A percentile compares a stretch with the other conserved stretches of the same genome.
Evolutionary conservation across 2,113 vertebrate genomes (phyloP).

Genomic region (Pipra filicauda): DNA sequence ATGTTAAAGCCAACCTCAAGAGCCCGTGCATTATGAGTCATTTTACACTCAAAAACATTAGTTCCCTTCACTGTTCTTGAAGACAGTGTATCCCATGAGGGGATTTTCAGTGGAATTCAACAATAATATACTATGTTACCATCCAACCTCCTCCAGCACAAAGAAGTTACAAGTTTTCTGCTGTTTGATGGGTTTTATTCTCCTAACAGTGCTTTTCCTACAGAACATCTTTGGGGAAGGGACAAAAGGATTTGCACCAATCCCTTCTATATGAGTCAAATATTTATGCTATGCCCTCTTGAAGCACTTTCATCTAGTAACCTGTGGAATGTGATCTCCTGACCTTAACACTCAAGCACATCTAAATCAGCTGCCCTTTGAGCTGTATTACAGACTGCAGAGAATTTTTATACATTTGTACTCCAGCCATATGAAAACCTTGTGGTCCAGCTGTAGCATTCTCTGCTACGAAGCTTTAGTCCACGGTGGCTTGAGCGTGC

Average conservation of each 20-base stretch:
- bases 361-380: constrained; percentile 58
- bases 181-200: fast-evolving
- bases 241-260: constrained; percentile 39
- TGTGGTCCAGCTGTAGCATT: neutral
- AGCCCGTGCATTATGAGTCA: constrained; percentile 47
- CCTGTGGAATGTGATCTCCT: constrained; percentile 61
- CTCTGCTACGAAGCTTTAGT: neutral
- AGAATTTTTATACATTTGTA: constrained; percentile 16
- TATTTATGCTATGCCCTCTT: constrained; percentile 53
- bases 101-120: neutral
- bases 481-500: neutral
- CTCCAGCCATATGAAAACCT: neutral
- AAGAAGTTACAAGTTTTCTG: neutral
- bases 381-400: neutral
- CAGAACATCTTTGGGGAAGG: neutral
- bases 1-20: constrained; percentile 33
- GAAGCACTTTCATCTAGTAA: constrained; percentile 51
- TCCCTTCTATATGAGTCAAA: constrained; percentile 42
- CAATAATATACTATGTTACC: neutral
- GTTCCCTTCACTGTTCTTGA: neutral
- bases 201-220: neutral
- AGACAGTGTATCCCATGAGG: neutral
- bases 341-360: constrained; percentile 52
- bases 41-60: constrained; percentile 40
- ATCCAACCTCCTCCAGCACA: neutral